These are phyloP conservation scores for Geopemphigus sp. DNA, from an alignment of 1,140 invertebrate genomes.

Conservation along the genomic window DNA sequence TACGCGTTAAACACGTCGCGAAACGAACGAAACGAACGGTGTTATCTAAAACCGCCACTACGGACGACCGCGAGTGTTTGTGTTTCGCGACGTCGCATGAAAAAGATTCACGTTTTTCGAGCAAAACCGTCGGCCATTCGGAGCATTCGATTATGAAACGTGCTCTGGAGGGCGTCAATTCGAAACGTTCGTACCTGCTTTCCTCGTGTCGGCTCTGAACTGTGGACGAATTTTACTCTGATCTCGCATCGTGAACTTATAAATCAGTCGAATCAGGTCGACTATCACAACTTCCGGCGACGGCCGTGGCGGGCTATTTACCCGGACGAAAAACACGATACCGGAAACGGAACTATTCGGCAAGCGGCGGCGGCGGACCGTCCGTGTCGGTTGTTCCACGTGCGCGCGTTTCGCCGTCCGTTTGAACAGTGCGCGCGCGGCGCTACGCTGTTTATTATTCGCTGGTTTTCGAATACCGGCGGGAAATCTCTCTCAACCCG, in stretches of 20 bases:
- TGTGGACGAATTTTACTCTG: conserved; percentile 50
- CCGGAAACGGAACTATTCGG: conserved; percentile 25
- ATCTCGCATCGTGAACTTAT: conserved; percentile 22
- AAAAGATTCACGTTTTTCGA: too few relatives aligned
- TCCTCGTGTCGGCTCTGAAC: conserved; percentile 52
- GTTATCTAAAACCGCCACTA: too few relatives aligned
- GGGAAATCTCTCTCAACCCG: conserved; percentile 39
- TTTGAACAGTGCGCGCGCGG: conserved; percentile 22
- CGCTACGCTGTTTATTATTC: not conserved
- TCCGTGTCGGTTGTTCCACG: conserved; percentile 6
- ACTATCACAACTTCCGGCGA: too few relatives aligned
- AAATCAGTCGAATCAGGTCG: too few relatives aligned
- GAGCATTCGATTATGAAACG: too few relatives aligned
- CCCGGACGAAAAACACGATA: not conserved
- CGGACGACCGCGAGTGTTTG: too few relatives aligned
- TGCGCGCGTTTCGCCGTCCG: conserved; percentile 23
- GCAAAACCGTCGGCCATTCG: too few relatives aligned
- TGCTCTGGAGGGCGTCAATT: too few relatives aligned
- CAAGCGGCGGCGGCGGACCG: not conserved
- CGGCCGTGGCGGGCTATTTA: not conserved
- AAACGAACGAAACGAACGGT: too few relatives aligned
- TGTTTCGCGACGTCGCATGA: too few relatives aligned
- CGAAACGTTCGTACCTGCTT: conserved; percentile 51
- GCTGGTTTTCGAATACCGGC: conserved; percentile 25
- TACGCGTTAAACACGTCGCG: too few relatives aligned